Base-by-base conservation (phyloP, 2,113 vertebrate genomes). In the Elachura formosa region DNA sequence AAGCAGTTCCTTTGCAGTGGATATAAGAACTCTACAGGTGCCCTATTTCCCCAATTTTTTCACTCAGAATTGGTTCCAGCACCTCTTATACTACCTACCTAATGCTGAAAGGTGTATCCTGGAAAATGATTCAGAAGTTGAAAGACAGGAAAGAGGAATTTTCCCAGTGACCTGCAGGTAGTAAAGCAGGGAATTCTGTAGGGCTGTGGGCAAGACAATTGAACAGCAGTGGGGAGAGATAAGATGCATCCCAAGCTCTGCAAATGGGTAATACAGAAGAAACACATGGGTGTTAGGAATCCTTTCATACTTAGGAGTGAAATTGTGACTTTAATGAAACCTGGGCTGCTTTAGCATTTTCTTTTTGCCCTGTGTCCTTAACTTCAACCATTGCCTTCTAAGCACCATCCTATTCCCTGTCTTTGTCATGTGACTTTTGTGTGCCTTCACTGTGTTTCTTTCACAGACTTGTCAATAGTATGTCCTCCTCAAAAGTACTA, bases 1-100 rank as follows among this genome's bases (percentile, higher is more conserved):
- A 77, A 86, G 29, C 72, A 33, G 21, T 4, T 86, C 19, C 46
- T 67, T 54, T 62, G 18, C 1, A 76, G 33, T 2, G 49, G 38
- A 12, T 3, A 52, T 0, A 2, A 12, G 13, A 94, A 23, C 46
- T 86, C 46, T 73, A 7, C 23, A 22, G 0, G 3, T 23, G 82
- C 36, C 48, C 8, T 7, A 3, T 46, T 64, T 77, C 51, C n/a
- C 28, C 26, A 7, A 0, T 8, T 73, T 75, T 85, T 66, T 85
- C 45, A 18, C n/a, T 48, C 23, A 10, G 31, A 73, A 6, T 20
- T 33, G 23, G 3, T 31, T 74, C 18, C 55, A 58, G 46, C 33
- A 69, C 18, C 15, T 89, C 36, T 52, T 43, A 43, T 14, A n/a
- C 6, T 40, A 41, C 28, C 26, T 64, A 25, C 28, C 28, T 49